Conservation (phyloP, 2,113 vertebrate genomes). For the Sinocyclocheilus maitianheensis region DNA sequence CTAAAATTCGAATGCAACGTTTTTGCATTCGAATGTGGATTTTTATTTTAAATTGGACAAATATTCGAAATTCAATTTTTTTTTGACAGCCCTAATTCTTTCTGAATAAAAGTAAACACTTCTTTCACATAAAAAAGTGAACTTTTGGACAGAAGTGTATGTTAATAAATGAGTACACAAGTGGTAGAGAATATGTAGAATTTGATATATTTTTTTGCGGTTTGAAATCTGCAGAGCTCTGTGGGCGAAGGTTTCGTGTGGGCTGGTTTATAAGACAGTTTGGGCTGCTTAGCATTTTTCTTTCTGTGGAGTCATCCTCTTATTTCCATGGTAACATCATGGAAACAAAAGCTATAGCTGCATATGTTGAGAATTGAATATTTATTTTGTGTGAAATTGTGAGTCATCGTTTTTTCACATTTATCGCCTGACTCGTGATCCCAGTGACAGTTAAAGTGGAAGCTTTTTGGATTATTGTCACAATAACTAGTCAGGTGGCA, state of each 20-base stretch:
- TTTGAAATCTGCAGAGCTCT: not conserved
- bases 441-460: not conserved
- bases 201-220: not conserved
- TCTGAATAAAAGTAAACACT: too few species aligned
- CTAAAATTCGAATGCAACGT: too few species aligned
- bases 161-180: not conserved
- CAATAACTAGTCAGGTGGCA: not conserved
- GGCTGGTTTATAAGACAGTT: not conserved
- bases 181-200: not conserved
- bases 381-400: not conserved
- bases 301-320: constrained; percentile 5
- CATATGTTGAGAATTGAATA: not conserved
- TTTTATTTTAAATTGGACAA: too few species aligned
- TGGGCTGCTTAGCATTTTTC: not conserved
- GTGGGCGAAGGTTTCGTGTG: not conserved
- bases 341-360: constrained; percentile 28
- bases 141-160: too few species aligned
- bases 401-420: not conserved
- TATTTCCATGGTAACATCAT: constrained; percentile 46
- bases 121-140: too few species aligned
- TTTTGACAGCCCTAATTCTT: too few species aligned
- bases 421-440: not conserved
- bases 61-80: too few species aligned
- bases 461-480: not conserved
- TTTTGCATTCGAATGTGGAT: too few species aligned